Base-by-base conservation (phyloP, 2,888 invertebrate genomes). In the Scelioninae gen. 2 region DNA sequence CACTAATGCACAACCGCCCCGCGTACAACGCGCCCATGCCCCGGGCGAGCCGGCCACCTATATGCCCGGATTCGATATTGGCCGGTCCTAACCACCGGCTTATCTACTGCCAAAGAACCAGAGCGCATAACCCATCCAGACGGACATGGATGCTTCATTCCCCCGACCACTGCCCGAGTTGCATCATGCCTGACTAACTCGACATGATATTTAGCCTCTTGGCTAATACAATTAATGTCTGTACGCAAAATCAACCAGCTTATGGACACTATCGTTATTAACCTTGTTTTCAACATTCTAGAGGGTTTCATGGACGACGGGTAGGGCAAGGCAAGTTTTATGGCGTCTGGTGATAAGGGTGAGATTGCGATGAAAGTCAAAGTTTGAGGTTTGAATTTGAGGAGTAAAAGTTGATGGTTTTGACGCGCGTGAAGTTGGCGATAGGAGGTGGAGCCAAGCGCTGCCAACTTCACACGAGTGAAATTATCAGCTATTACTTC, bases 1-100 rank as follows among this genome's bases (percentile, higher is more conserved):
- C 82, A 81, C 84, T 85, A 85, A 85, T 85, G 85, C 84, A 84
- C 81, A 81, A 82, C 82, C 81, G 75, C 78, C 82, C 80, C 76
- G 71, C 68, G 63, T 74, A 77, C 64, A 74, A 61, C 37, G 16
- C 60, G 13, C 53, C 73, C 72, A 74, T 79, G 80, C 80, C 80
- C 79, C 74, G 52, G 73, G 76, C 81, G 76, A 81, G 80, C 82
- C 82, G 82, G 81, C 82, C 81, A 79, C 80, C 80, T 82, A 81
- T 82, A 82, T 77, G 60, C 70, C 55, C 78, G 79, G 80, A 83
- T 84, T 82, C 83, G 81, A 84, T 84, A 84, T 84, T 82, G 83
- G 81, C 81, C 79, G 75, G 78, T 79, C 76, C 80, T 77, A 79
- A 80, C 80, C 78, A 75, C 73, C 64, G 79, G 82, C 82, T 82